phyloP scores from a whole-genome alignment of 2,888 invertebrate species.

The Atrina japonica region DNA sequence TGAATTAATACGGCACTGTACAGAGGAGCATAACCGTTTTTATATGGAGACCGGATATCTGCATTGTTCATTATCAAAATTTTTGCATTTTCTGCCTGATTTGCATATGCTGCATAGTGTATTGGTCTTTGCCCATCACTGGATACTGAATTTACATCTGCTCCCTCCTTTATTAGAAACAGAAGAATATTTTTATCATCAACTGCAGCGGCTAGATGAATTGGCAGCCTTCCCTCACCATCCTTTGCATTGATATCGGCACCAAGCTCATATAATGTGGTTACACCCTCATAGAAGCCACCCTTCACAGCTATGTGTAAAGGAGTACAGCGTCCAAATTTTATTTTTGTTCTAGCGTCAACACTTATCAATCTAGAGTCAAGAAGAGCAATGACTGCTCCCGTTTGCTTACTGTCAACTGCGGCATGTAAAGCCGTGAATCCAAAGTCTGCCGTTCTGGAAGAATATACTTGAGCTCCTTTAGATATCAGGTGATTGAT shows the following conservation, averaged over 20 bases:
- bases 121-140: constrained; percentile 20
- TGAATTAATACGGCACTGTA: constrained; percentile 39
- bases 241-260: constrained; percentile 56
- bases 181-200: constrained; percentile 38
- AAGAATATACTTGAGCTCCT: constrained; percentile 49
- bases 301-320: constrained; percentile 59
- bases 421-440: constrained; percentile 46
- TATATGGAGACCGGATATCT: constrained; percentile 43
- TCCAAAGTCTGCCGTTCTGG: constrained; percentile 30
- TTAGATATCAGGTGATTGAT: constrained; percentile 46
- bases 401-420: constrained; percentile 17
- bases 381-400: constrained; percentile 26
- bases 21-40: constrained; percentile 48
- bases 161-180: constrained; percentile 49
- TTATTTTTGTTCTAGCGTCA: constrained; percentile 14
- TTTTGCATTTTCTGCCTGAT: constrained; percentile 26
- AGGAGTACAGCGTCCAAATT: constrained; percentile 56
- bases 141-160: constrained; percentile 33
- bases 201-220: constrained; percentile 50
- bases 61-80: constrained; percentile 28
- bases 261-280: constrained; percentile 53
- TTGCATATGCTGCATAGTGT: constrained; percentile 32
- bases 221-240: constrained; percentile 53
- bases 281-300: constrained; percentile 50
- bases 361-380: constrained; percentile 17